Conservation (phyloP, 2,888 invertebrate species). For the Bellardia pandia region DNA sequence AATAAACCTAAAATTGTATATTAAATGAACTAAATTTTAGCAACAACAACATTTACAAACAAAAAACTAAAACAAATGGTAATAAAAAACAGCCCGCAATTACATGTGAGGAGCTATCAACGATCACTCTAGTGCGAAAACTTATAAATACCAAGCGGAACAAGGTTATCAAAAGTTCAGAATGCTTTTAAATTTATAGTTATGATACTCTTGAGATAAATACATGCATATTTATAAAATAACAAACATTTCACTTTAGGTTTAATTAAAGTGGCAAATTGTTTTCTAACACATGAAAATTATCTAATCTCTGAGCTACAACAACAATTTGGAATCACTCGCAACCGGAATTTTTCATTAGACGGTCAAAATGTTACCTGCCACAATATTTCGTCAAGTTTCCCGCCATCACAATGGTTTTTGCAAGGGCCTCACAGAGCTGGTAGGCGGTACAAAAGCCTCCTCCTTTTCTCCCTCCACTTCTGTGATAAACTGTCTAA, state of each 20-base stretch:
- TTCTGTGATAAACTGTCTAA: constrained; percentile 80
- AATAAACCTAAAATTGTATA: constrained; percentile 5
- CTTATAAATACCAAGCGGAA: neutral
- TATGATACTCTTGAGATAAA: neutral
- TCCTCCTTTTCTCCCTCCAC: constrained; percentile 72
- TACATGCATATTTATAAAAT: neutral
- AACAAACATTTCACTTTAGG: neutral
- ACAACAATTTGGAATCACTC: neutral
- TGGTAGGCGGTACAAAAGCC: constrained; percentile 78
- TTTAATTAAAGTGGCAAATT: neutral
- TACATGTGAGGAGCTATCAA: neutral
- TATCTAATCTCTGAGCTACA: constrained; percentile 12
- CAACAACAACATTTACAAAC: neutral
- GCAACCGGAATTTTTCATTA: neutral
- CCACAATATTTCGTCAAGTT: constrained; percentile 82
- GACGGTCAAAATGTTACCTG: constrained; percentile 79
- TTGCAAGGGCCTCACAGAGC: constrained; percentile 79
- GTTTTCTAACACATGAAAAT: constrained; percentile 29
- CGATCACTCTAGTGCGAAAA: neutral
- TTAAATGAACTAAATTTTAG: neutral
- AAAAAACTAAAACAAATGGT: constrained; percentile 38
- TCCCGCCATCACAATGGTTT: constrained; percentile 78
- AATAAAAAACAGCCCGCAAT: neutral
- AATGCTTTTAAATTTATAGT: neutral
- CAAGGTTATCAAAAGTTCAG: constrained; percentile 56